These are phyloP conservation scores for Odobenus rosmarus DNA, from an alignment of 2,113 vertebrate species.

Conservation along the genomic window DNA sequence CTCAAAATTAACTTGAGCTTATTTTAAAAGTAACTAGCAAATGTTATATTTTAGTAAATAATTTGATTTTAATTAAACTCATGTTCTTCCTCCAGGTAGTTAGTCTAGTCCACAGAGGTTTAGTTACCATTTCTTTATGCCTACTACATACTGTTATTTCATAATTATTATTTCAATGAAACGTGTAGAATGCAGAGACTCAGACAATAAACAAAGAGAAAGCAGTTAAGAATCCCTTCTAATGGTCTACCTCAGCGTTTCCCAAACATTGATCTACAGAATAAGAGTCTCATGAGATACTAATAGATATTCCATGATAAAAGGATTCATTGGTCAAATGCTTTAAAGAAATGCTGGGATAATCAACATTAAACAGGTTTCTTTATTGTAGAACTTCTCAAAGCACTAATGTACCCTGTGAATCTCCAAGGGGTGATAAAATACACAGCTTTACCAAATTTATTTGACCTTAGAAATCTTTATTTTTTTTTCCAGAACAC, in stretches of 20 bases:
- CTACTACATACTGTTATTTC: neutral
- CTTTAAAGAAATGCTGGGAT: neutral
- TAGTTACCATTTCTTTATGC: neutral
- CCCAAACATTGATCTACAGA: neutral
- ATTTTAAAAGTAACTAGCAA: neutral
- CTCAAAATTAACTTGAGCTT: neutral
- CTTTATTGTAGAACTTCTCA: neutral
- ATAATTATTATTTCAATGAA: neutral
- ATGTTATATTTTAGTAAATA: neutral
- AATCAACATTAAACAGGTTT: neutral
- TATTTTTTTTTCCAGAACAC: neutral
- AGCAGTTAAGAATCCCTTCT: neutral
- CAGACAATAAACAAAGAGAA: neutral
- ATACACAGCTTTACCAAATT: neutral
- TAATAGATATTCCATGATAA: neutral
- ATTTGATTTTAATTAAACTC: constrained; percentile 5
- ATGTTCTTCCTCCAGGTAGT: neutral
- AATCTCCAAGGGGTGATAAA: neutral
- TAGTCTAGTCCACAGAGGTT: neutral
- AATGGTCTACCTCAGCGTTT: neutral
- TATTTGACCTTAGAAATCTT: neutral
- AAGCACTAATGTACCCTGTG: neutral
- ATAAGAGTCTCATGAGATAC: neutral
- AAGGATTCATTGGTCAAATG: neutral
- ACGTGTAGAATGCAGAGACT: neutral